phyloP scores from a whole-genome alignment of 2,113 vertebrate genomes.

The Felis catus region DNA sequence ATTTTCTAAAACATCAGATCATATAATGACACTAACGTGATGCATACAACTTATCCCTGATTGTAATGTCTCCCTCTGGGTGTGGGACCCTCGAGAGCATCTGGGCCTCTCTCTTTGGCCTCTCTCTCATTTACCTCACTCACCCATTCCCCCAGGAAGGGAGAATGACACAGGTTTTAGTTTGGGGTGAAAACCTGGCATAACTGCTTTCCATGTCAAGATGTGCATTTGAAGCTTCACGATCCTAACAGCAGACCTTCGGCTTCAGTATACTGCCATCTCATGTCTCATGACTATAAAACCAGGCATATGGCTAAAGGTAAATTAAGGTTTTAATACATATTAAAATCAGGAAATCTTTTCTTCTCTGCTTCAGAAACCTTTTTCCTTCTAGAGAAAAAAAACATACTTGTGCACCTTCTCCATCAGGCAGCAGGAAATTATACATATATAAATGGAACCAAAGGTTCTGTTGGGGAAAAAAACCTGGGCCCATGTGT shows the following conservation, averaged over 20 bases:
- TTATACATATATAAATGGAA: not conserved
- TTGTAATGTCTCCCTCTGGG: not conserved
- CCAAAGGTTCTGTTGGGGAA: not conserved
- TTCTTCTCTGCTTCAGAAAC: not conserved
- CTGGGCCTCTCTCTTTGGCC: not conserved
- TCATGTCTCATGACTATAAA: not conserved
- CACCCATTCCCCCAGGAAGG: not conserved
- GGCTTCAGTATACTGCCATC: not conserved
- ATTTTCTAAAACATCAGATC: slow-evolving; percentile 48
- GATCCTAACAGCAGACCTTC: not conserved
- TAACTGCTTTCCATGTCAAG: not conserved
- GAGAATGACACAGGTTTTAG: not conserved
- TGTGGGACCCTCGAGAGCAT: not conserved
- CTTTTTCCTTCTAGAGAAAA: not conserved
- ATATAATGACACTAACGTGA: slow-evolving; percentile 60
- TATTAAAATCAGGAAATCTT: not conserved
- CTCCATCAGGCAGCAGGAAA: not conserved
- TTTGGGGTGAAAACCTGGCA: not conserved
- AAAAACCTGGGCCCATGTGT: not conserved
- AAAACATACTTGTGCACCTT: not conserved
- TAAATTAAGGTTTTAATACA: not conserved
- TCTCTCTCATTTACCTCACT: not conserved
- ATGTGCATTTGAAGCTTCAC: not conserved
- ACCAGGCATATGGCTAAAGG: not conserved
- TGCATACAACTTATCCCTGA: not conserved